A percentile compares a stretch with the other conserved stretches of the same genome.
phyloP scores from a whole-genome alignment of 2,797 vertebrate species.

The Tauraco hartlaubi region DNA sequence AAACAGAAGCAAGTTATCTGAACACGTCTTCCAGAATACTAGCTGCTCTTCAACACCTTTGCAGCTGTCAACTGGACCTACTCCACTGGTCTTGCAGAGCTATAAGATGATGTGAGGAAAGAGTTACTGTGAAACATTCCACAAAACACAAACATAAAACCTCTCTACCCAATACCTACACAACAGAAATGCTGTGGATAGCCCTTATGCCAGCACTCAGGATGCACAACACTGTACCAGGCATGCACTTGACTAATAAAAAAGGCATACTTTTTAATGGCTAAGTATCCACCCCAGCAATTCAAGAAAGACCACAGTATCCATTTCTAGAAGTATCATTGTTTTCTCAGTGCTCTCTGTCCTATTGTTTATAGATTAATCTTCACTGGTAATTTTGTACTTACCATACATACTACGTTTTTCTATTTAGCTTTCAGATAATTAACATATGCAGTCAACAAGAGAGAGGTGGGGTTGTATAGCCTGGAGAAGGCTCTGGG shows the following conservation, averaged over 20 bases:
- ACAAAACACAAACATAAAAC: not conserved
- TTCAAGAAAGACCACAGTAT: not conserved
- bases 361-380: not conserved
- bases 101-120: rapidly evolving
- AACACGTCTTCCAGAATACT: rapidly evolving
- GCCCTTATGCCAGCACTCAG: not conserved
- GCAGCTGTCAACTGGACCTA: not conserved
- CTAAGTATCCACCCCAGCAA: not conserved
- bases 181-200: not conserved
- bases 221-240: not conserved
- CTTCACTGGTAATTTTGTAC: not conserved
- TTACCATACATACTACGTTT: not conserved
- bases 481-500: too few species aligned
- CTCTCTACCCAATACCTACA: not conserved
- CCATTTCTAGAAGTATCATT: not conserved
- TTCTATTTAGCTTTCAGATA: not conserved
- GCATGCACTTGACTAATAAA: not conserved
- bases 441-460: not conserved
- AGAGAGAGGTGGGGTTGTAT: not conserved
- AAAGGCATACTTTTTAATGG: not conserved
- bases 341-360: not conserved
- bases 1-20: not conserved
- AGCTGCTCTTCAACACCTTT: not conserved
- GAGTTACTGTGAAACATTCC: not conserved
- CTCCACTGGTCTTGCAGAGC: not conserved